Percentiles rank a stretch among this genome's conserved stretches.
Conservation (phyloP, 1,140 invertebrate species). For the Steinernema khuongi region DNA sequence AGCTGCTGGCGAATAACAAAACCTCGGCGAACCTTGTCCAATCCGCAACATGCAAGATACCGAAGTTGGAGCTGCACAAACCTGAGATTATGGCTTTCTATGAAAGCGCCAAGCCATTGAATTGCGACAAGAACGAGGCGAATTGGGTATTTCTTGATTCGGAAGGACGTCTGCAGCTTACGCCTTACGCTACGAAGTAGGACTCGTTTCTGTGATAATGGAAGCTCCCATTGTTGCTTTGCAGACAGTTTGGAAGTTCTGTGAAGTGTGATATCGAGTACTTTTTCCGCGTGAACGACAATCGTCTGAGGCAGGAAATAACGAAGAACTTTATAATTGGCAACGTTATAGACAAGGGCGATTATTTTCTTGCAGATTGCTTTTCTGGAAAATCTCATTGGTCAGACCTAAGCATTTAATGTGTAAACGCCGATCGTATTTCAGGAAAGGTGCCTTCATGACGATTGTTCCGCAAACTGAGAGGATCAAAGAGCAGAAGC, state of each 20-base stretch:
- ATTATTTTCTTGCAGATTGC: constrained; percentile 21
- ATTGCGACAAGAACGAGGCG: constrained; percentile 23
- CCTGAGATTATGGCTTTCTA: constrained; percentile 38
- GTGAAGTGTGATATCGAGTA: constrained; percentile 12
- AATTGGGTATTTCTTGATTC: constrained; percentile 37
- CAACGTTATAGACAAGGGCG: constrained; percentile 15
- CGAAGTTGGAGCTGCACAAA: constrained; percentile 36
- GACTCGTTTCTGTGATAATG: constrained; percentile 8
- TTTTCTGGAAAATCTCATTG: not conserved
- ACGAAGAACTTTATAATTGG: not conserved
- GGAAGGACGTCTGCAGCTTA: constrained; percentile 15
- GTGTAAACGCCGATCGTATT: not conserved
- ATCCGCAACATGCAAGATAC: constrained; percentile 31
- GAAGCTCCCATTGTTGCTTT: not conserved
- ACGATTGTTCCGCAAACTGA: constrained; percentile 57
- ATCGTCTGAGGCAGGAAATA: constrained; percentile 3
- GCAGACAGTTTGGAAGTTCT: constrained; percentile 20
- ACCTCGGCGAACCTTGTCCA: not conserved
- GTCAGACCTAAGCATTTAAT: not conserved
- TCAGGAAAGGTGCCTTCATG: constrained; percentile 20
- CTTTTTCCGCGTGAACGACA: not conserved
- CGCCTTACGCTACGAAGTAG: constrained; percentile 6
- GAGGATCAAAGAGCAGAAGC: constrained; percentile 60
- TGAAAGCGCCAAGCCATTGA: constrained; percentile 20
- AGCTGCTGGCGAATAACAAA: not conserved